Percentiles rank a stretch among this genome's conserved stretches.
phyloP scores from a whole-genome alignment of 2,797 vertebrate genomes.

The Hoplostethus atlanticus region DNA sequence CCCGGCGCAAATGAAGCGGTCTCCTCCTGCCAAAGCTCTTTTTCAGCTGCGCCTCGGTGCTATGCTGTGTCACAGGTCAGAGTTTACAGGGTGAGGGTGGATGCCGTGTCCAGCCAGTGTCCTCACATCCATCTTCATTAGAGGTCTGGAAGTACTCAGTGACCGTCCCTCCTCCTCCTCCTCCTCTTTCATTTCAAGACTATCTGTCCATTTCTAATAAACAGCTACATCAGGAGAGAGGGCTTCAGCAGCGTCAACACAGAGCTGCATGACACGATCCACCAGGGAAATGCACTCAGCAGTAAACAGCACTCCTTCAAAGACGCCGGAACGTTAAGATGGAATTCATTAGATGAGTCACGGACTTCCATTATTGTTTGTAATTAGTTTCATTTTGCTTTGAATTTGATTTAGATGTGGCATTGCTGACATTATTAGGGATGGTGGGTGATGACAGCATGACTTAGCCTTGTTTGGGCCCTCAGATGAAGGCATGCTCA shows the following conservation, averaged over 20 bases:
- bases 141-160: slow-evolving; percentile 82
- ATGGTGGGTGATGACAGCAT: slow-evolving; percentile 11
- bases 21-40: slow-evolving; percentile 37
- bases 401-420: slow-evolving; percentile 13
- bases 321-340: slow-evolving; percentile 7
- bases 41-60: slow-evolving; percentile 41
- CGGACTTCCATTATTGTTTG: slow-evolving; percentile 3
- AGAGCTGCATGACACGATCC: slow-evolving; percentile 58
- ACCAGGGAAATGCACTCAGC: slow-evolving; percentile 43
- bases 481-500: slow-evolving; percentile 2
- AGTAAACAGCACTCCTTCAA: slow-evolving; percentile 40
- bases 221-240: slow-evolving; percentile 61
- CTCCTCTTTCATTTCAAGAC: slow-evolving; percentile 64
- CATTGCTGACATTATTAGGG: neutral
- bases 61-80: slow-evolving; percentile 72
- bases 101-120: slow-evolving; percentile 58
- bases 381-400: neutral
- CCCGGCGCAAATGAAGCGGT: slow-evolving; percentile 36
- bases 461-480: slow-evolving; percentile 6
- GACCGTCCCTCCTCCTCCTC: slow-evolving; percentile 59
- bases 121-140: slow-evolving; percentile 82
- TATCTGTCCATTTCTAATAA: slow-evolving; percentile 75
- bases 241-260: slow-evolving; percentile 63
- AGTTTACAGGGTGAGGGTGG: slow-evolving; percentile 70
- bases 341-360: slow-evolving; percentile 6